These are phyloP conservation scores for Diadumene lineata DNA, from an alignment of 92 coral and sea anemone genomes.

Conservation along the genomic window DNA sequence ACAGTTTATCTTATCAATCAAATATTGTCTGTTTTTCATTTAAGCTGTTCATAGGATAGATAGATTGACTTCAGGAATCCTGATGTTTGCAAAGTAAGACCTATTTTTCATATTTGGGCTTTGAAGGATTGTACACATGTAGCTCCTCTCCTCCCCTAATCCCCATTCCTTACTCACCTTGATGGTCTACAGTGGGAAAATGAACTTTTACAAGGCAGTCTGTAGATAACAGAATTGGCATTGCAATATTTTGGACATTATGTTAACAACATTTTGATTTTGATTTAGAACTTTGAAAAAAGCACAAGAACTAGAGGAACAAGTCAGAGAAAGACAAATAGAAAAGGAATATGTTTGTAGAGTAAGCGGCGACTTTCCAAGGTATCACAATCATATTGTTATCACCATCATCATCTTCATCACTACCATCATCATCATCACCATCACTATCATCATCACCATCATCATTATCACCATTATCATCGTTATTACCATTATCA, in stretches of 20 bases:
- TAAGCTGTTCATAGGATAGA: slow-evolving; percentile 96
- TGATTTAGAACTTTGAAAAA: slow-evolving; percentile 66
- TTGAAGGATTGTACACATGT: no score
- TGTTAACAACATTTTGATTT: background rate
- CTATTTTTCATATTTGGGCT: background rate
- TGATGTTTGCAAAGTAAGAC: slow-evolving; percentile 93
- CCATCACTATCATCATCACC: background rate
- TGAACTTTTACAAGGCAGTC: background rate
- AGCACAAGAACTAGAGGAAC: slow-evolving; percentile 87
- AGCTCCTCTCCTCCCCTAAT: no score
- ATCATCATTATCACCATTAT: background rate
- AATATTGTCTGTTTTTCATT: background rate
- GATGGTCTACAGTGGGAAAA: no score
- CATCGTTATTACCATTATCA: background rate
- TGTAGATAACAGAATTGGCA: no score
- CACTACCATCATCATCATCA: background rate
- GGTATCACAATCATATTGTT: slow-evolving; percentile 32
- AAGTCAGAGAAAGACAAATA: slow-evolving; percentile 78
- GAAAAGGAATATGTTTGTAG: slow-evolving; percentile 87
- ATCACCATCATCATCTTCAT: background rate
- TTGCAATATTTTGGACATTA: background rate
- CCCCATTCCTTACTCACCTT: no score
- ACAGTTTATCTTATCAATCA: background rate
- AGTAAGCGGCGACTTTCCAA: slow-evolving; percentile 89
- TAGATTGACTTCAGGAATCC: slow-evolving; percentile 95